phyloP scores from a whole-genome alignment of 1,140 invertebrate species.

The Tetramorium parvispinum region DNA sequence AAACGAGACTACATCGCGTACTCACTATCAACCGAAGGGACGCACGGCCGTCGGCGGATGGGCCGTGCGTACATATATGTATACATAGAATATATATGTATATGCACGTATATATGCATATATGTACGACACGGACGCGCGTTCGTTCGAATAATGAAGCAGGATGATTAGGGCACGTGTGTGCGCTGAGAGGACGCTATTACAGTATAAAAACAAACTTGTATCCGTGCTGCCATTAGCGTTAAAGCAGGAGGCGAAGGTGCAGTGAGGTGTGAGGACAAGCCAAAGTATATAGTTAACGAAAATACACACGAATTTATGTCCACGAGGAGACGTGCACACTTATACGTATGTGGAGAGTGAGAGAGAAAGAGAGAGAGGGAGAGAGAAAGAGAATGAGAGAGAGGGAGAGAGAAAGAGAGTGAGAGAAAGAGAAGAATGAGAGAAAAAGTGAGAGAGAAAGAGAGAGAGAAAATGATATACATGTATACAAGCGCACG shows the following conservation, averaged over 20 bases:
- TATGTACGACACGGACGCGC: conserved; percentile 37
- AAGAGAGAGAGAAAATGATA: conserved; percentile 19
- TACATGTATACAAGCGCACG: conserved; percentile 15
- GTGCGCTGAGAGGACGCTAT: conserved; percentile 63
- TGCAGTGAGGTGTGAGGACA: conserved; percentile 52
- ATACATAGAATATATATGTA: neutral
- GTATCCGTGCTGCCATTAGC: conserved; percentile 81
- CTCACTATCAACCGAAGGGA: neutral
- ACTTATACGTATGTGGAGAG: neutral
- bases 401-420: neutral
- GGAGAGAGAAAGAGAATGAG: neutral
- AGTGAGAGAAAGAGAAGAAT: neutral
- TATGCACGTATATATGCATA: neutral
- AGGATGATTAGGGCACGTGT: conserved; percentile 48
- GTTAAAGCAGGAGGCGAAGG: conserved; percentile 59
- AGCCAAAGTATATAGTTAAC: conserved; percentile 74
- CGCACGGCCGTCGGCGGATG: conserved; percentile 1
- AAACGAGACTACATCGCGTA: conserved; percentile 24
- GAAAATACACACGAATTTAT: conserved; percentile 62
- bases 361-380: neutral
- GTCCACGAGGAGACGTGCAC: conserved; percentile 38
- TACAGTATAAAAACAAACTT: conserved; percentile 72
- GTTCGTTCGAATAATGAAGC: conserved; percentile 59
- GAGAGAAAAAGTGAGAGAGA: neutral
- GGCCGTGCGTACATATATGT: neutral